A percentile compares a stretch with the other conserved stretches of the same genome.
Evolutionary conservation across 2,113 vertebrate species (phyloP).

Genomic region (Gyps fulvus): DNA sequence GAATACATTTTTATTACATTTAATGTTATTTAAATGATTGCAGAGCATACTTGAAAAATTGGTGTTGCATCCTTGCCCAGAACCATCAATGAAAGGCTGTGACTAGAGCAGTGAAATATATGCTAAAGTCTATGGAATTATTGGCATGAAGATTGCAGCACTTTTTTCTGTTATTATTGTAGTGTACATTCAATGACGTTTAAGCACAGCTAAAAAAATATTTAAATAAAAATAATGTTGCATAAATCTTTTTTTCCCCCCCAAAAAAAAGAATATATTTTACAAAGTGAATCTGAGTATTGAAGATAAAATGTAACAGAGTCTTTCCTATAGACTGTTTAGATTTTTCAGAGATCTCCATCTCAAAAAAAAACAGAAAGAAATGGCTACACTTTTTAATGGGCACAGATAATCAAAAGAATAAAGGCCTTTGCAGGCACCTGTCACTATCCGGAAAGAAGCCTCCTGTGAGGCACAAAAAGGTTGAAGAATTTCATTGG

Average conservation of each 20-base stretch:
- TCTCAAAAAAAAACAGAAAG: neutral
- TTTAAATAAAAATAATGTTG: constrained; percentile 11
- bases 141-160: neutral
- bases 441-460: neutral
- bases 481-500: neutral
- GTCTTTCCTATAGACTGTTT: neutral
- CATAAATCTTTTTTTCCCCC: neutral
- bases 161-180: neutral
- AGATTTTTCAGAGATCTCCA: neutral
- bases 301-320: neutral
- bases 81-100: neutral
- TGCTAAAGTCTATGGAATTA: neutral
- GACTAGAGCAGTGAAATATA: neutral
- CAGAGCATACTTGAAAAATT: constrained; percentile 9
- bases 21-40: constrained; percentile 40
- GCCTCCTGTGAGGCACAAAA: neutral
- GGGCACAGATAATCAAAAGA: neutral
- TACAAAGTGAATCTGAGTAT: neutral
- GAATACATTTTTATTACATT: constrained; percentile 48
- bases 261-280: neutral
- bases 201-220: neutral
- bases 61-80: neutral
- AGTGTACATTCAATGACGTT: neutral
- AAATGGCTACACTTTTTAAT: neutral
- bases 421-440: neutral